Conservation (phyloP, 2,888 invertebrate species). For the Lasioglossum oenotherae region DNA sequence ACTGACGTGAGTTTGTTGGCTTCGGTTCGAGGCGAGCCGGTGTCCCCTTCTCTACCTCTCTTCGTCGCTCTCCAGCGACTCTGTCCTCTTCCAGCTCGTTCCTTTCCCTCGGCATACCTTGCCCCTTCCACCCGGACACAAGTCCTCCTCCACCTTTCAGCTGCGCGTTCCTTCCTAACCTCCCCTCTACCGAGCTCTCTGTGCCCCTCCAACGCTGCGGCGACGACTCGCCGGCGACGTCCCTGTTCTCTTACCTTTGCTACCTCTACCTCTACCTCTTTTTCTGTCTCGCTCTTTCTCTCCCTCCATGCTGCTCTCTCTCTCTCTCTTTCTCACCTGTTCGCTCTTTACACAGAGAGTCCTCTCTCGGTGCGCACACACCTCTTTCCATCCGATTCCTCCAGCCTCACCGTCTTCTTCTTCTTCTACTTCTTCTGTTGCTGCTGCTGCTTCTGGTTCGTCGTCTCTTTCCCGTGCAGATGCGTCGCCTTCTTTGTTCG, state of each 20-base stretch:
- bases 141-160: constrained; percentile 46
- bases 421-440: neutral
- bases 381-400: constrained; percentile 43
- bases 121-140: constrained; percentile 33
- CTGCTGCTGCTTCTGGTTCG: neutral
- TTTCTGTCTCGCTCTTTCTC: neutral
- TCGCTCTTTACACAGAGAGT: constrained; percentile 9
- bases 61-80: neutral
- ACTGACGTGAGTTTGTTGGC: constrained; percentile 83
- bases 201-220: constrained; percentile 49
- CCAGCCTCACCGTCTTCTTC: constrained; percentile 9
- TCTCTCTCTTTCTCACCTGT: constrained; percentile 11
- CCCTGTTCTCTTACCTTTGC: constrained; percentile 2
- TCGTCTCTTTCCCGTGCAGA: constrained; percentile 3
- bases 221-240: constrained; percentile 18
- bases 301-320: constrained; percentile 23
- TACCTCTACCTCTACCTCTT: neutral
- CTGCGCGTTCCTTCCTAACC: constrained; percentile 67
- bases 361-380: constrained; percentile 19
- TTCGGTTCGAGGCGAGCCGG: constrained; percentile 78
- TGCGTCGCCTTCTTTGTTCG: constrained; percentile 40
- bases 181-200: constrained; percentile 50
- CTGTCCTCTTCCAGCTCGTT: constrained; percentile 12
- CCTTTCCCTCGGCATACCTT: constrained; percentile 25
- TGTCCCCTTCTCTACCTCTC: constrained; percentile 65